phyloP scores from a whole-genome alignment of 2,888 invertebrate species.

The Catocala fraxini region DNA sequence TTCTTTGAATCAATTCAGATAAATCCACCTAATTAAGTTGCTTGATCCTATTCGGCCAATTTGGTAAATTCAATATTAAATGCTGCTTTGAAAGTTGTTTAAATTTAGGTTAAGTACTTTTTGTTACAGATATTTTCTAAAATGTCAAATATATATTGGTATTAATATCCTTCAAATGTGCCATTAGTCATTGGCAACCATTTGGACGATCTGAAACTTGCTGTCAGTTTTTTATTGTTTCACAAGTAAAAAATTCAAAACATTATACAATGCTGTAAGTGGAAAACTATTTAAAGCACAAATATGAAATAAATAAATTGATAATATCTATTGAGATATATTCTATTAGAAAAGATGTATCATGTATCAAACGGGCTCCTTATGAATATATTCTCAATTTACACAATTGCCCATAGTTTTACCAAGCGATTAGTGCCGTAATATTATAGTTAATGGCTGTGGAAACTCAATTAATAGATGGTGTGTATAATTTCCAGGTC shows the following conservation, averaged over 20 bases:
- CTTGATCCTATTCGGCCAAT: slow-evolving; percentile 12
- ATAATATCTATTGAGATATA: no score
- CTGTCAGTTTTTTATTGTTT: not conserved
- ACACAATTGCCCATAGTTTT: not conserved
- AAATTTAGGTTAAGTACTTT: no score
- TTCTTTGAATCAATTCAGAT: slow-evolving; percentile 32
- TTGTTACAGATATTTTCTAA: no score
- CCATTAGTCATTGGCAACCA: no score
- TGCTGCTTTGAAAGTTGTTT: not conserved
- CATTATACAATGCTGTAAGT: no score
- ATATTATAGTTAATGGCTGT: slow-evolving; percentile 30
- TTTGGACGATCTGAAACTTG: not conserved
- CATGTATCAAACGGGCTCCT: no score
- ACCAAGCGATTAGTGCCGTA: slow-evolving; percentile 23
- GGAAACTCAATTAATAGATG: slow-evolving; percentile 60
- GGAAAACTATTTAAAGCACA: no score
- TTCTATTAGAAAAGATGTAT: no score
- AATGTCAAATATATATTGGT: no score
- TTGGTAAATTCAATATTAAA: slow-evolving; percentile 6
- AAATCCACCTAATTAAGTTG: slow-evolving; percentile 23
- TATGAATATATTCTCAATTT: not conserved
- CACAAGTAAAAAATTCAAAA: no score
- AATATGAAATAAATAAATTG: no score
- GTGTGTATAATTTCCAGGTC: slow-evolving; percentile 54
- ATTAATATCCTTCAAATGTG: no score